Percentiles rank a stretch among this genome's conserved stretches.
phyloP scores from a whole-genome alignment of 2,797 vertebrate species.

The Prunella strophiata region DNA sequence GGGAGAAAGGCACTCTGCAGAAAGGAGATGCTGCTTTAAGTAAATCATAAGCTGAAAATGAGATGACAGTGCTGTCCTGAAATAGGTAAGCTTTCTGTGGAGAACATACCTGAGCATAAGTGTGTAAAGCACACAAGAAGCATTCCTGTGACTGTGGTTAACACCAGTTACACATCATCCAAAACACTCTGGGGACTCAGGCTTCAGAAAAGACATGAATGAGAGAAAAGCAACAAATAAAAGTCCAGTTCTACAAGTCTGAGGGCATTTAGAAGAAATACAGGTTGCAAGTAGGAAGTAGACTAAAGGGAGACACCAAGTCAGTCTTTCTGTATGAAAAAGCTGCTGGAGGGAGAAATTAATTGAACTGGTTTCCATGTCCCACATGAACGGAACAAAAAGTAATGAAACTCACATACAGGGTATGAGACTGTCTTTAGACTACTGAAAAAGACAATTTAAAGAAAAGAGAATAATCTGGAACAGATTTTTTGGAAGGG shows the following conservation, averaged over 20 bases:
- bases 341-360: background rate
- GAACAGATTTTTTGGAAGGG: background rate
- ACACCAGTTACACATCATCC: background rate
- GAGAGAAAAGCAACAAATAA: background rate
- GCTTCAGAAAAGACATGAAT: background rate
- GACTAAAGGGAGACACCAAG: background rate
- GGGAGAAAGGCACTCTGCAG: background rate
- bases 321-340: background rate
- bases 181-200: background rate
- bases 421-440: background rate
- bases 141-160: background rate
- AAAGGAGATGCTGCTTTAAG: background rate
- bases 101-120: background rate
- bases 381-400: background rate
- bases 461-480: background rate
- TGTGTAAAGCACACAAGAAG: background rate
- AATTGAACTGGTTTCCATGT: background rate
- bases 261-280: background rate
- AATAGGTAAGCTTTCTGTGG: background rate
- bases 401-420: background rate
- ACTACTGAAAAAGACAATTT: background rate
- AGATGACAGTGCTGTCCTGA: background rate
- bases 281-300: background rate
- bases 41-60: background rate
- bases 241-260: background rate